A percentile compares a stretch with the other conserved stretches of the same genome.
phyloP scores from a whole-genome alignment of 2,797 vertebrate genomes.

The Leuciscus waleckii region DNA sequence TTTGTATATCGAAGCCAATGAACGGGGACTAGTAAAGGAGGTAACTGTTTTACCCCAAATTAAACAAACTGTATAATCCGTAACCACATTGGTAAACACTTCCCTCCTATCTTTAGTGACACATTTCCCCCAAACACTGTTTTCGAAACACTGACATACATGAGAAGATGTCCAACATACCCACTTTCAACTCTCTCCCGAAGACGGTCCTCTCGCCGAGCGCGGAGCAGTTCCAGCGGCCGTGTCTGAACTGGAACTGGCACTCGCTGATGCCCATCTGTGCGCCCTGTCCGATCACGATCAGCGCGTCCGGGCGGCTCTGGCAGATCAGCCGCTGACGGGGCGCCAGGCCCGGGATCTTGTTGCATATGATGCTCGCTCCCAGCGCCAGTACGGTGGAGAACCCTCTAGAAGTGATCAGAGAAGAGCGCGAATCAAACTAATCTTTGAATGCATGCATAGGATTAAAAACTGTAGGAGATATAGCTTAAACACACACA shows the following conservation, averaged over 20 bases:
- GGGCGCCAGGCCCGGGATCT: slow-evolving; percentile 96
- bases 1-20: slow-evolving; percentile 6
- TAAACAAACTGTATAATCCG: slow-evolving; percentile 1
- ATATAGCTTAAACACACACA: too few relatives aligned
- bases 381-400: slow-evolving; percentile 97
- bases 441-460: background rate
- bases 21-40: background rate
- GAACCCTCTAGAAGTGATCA: slow-evolving; percentile 85
- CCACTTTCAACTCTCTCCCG: slow-evolving; percentile 99
- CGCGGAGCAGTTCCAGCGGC: slow-evolving; percentile 98
- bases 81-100: slow-evolving; percentile 7
- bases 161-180: slow-evolving; percentile 83
- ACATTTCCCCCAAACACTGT: background rate
- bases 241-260: slow-evolving; percentile 97
- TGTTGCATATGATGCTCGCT: slow-evolving; percentile 99
- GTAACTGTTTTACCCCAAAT: slow-evolving; percentile 17
- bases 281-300: slow-evolving; percentile 97
- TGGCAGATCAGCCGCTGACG: slow-evolving; percentile 98
- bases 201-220: slow-evolving; percentile 97
- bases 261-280: slow-evolving; percentile 99
- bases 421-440: background rate
- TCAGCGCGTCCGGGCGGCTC: slow-evolving; percentile 98
- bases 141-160: background rate
- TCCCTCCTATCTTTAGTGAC: background rate
- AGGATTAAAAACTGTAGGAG: background rate